Conservation (phyloP, 2,797 vertebrate genomes). For the Sarcoramphus papa region DNA sequence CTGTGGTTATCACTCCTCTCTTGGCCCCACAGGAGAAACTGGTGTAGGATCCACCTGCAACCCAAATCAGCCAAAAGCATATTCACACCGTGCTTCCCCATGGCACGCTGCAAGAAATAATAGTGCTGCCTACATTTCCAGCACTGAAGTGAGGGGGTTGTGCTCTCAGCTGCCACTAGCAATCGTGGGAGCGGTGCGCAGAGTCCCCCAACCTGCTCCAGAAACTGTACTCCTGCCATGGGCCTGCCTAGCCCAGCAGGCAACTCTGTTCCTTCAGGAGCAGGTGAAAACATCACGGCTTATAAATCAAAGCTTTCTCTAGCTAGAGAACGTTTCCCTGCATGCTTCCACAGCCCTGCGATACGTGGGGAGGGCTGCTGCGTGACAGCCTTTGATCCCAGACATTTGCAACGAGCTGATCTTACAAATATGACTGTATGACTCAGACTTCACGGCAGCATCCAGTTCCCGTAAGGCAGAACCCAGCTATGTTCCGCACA, state of each 20-base stretch:
- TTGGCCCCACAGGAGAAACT: background rate
- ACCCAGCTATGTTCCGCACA: background rate
- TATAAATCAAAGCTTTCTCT: conserved; percentile 31
- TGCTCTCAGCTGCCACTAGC: background rate
- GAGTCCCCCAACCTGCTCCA: background rate
- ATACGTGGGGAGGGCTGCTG: background rate
- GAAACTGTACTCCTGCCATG: background rate
- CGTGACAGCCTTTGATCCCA: background rate
- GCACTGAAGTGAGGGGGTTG: background rate
- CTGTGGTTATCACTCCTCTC: background rate
- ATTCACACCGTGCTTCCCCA: background rate
- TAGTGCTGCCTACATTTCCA: background rate
- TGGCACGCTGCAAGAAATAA: fast-evolving
- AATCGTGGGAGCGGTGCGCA: fast-evolving
- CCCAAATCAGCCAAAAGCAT: background rate
- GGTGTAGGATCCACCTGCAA: background rate
- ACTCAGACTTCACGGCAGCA: background rate
- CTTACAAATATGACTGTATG: background rate
- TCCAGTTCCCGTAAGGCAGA: conserved; percentile 16
- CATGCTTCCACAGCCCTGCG: background rate
- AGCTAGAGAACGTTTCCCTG: background rate
- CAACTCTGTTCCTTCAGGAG: conserved; percentile 20
- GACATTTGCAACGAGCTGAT: background rate
- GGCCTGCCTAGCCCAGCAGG: background rate
- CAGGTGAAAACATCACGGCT: background rate